phyloP scores from a whole-genome alignment of 2,888 invertebrate genomes.

The Drosophila antonietae region DNA sequence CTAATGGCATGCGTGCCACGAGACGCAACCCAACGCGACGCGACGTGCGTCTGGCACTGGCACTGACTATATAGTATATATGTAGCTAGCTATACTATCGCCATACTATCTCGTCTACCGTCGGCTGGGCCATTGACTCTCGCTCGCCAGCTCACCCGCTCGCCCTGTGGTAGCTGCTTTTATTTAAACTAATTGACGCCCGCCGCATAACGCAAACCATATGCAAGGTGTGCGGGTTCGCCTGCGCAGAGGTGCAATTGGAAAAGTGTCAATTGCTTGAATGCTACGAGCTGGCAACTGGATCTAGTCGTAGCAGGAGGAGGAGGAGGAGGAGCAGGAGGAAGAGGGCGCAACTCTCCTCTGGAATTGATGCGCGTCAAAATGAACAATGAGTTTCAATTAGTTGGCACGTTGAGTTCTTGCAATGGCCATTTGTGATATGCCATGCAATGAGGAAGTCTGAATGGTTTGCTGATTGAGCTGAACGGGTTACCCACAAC shows the following conservation, averaged over 20 bases:
- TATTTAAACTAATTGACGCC: slow-evolving; percentile 81
- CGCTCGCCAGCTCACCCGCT: slow-evolving; percentile 35
- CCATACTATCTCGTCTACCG: slow-evolving; percentile 15
- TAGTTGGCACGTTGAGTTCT: slow-evolving; percentile 59
- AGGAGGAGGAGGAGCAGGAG: not conserved
- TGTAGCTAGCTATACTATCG: slow-evolving; percentile 4
- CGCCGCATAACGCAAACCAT: slow-evolving; percentile 46
- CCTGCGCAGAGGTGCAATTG: slow-evolving; percentile 72
- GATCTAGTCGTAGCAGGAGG: not conserved
- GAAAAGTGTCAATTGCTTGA: slow-evolving; percentile 76
- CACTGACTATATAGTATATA: slow-evolving; percentile 15
- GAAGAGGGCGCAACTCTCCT: slow-evolving; percentile 3
- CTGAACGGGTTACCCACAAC: slow-evolving; percentile 38
- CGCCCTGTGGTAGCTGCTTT: slow-evolving; percentile 46
- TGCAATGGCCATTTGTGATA: slow-evolving; percentile 39
- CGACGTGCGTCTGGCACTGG: slow-evolving; percentile 34
- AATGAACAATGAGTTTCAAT: slow-evolving; percentile 80
- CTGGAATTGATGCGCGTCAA: slow-evolving; percentile 77
- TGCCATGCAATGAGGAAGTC: slow-evolving; percentile 69
- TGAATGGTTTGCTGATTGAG: slow-evolving; percentile 73
- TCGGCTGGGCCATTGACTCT: slow-evolving; percentile 71
- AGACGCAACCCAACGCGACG: slow-evolving; percentile 46
- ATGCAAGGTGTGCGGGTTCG: slow-evolving; percentile 59
- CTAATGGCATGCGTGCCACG: slow-evolving; percentile 71
- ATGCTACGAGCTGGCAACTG: slow-evolving; percentile 7